Evolutionary conservation across 2,113 vertebrate species (phyloP).

Genomic region (Tetrax tetrax): DNA sequence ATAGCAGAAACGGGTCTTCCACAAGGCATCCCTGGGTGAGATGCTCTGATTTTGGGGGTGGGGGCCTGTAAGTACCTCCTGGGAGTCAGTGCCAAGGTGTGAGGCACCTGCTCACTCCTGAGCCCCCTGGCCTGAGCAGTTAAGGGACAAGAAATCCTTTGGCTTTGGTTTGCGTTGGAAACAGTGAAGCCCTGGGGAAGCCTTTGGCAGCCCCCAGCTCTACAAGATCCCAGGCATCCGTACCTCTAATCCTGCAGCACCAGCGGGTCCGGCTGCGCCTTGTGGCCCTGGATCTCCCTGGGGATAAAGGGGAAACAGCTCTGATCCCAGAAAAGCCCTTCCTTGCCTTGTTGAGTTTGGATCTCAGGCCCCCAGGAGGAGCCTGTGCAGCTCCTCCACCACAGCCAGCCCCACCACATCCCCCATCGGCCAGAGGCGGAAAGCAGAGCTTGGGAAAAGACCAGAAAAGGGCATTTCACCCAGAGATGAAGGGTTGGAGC

Average conservation of each 20-base stretch:
- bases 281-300: constrained; percentile 76
- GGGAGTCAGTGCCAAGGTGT: not conserved
- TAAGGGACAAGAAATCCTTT: not conserved
- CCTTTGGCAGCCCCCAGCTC: not conserved
- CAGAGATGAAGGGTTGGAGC: not conserved
- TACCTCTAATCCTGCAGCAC: constrained; percentile 75
- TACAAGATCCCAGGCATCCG: not conserved
- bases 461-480: not conserved
- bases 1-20: not conserved
- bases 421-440: not conserved
- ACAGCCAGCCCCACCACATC: not conserved
- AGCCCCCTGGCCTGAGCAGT: not conserved
- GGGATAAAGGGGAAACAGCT: not conserved
- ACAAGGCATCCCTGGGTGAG: not conserved
- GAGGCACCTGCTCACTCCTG: not conserved
- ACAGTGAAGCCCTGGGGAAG: not conserved
- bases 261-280: constrained; percentile 68
- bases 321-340: not conserved
- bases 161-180: not conserved
- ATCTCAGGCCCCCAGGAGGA: not conserved
- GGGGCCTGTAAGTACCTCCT: not conserved
- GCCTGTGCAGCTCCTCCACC: not conserved
- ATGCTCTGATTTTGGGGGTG: not conserved
- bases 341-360: not conserved
- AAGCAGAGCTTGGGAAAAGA: not conserved